Evolutionary conservation across 1,140 invertebrate genomes (phyloP).

Genomic region (Acromyrmex charruanus): DNA sequence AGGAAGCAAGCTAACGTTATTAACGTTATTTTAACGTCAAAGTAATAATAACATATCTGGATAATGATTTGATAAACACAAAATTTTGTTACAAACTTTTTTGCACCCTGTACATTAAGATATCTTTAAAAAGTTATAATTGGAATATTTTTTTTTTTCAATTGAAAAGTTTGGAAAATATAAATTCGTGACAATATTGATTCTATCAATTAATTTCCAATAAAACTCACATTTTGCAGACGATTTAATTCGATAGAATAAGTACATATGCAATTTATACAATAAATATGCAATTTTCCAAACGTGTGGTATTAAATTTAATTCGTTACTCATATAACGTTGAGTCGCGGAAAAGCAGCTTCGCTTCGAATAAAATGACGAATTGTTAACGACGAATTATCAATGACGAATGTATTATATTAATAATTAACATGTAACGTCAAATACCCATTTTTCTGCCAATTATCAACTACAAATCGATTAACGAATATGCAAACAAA

Average conservation of each 20-base stretch:
- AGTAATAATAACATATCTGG: too few species aligned
- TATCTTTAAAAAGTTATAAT: too few species aligned
- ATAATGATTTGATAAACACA: too few species aligned
- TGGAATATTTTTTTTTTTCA: too few species aligned
- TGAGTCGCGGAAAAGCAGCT: not conserved
- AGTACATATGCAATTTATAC: not conserved
- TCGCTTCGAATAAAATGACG: not conserved
- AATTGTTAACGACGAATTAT: not conserved
- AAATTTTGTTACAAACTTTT: too few species aligned
- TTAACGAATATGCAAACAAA: not conserved
- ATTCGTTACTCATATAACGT: not conserved
- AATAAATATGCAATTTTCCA: not conserved
- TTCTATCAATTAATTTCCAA: not conserved
- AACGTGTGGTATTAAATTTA: slow-evolving; percentile 6
- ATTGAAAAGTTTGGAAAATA: not conserved
- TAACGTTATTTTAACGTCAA: too few species aligned
- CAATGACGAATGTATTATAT: too few species aligned
- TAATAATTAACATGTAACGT: not conserved
- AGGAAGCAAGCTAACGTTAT: too few species aligned
- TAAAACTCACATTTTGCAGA: slow-evolving; percentile 18
- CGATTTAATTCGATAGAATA: not conserved
- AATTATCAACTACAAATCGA: not conserved
- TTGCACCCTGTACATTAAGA: too few species aligned
- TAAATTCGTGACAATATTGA: not conserved
- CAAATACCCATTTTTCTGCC: not conserved